Evolutionary conservation across 2,888 invertebrate species (phyloP), one percentile per base, ranked within the genome.

Genomic region (Crocallis elinguaria): DNA sequence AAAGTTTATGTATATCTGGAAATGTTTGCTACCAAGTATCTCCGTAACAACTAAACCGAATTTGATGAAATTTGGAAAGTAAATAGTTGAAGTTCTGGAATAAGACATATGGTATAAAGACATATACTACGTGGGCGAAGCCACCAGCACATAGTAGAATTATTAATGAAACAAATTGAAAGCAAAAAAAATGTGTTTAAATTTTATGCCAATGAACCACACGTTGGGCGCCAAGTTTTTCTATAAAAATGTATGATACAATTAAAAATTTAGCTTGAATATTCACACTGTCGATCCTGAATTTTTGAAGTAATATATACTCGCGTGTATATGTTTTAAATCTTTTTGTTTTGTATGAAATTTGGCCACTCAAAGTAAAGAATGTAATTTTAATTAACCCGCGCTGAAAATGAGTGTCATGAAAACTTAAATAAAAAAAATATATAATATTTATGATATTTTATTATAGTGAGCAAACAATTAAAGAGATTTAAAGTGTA

Each of bases 161-260:
- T n/a, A n/a, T n/a, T n/a, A 25, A n/a, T 25, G n/a, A 9, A 23
- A 1, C 8, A 23, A 8, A 23, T 23, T 23, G 1, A 25, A n/a
- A n/a, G 9, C n/a, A 35, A 1, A 19, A 19, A 17, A 35, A 35
- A 12, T n/a, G 7, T 25, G 9, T n/a, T n/a, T 27, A n/a, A 25
- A 16, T 16, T n/a, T n/a, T 27, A 32, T 19, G 21, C 6, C 3
- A 29, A 12, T 4, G 13, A 13, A 36, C 3, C 49, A 44, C 44
- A 35, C 19, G 53, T 49, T 49, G 57, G 49, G 45, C 55, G 49
- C 55, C 57, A 58, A 55, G 11, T 44, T 30, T 19, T 5, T 8
- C 9, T 2, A 21, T 17, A 3, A 45, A 50, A 54, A 48, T 42
- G 12, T 41, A 35, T 37, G 21, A 11, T 30, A 11, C 29, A 27